Base-by-base conservation (phyloP, 2,888 invertebrate genomes). In the Masnerella sp. region DNA sequence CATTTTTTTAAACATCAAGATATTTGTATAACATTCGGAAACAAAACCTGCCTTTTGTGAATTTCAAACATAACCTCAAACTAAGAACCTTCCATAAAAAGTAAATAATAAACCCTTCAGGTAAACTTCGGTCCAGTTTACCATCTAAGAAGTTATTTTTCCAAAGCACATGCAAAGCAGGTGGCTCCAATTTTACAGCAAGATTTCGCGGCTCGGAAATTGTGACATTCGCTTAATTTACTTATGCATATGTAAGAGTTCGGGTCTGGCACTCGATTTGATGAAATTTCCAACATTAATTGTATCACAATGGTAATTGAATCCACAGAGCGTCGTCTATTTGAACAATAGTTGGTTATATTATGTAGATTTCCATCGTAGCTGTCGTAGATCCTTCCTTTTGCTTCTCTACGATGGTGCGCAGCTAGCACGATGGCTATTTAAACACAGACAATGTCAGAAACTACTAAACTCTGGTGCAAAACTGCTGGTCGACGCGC, bases 281-380 rank as follows among this genome's bases (percentile, higher is more conserved):
- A 87, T 86, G 87, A 87, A 87, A 87, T 86, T 87, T 84, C 87
- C 86, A 87, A 87, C 87, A 87, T 86, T 87, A 87, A 87, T 87
- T 87, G 87, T 87, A 87, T 86, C 87, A 86, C 87, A 87, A 87
- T 87, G 87, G 87, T 87, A 87, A 87, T 87, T 87, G 86, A 87
- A 87, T 87, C 86, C 87, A 84, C 83, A 82, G 82, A 85, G 86
- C 85, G 82, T 83, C 86, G 86, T 87, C 86, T 87, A 87, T 87
- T 87, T 87, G 87, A 87, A 87, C 86, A 87, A 87, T 87, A 87
- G 87, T 87, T 87, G 87, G 87, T 87, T 87, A 87, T 87, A 87
- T 87, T 87, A 88, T 88, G 86, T 85, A 87, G 85, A 87, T 88
- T 88, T 87, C 81, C 82, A 78, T 77, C 83, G 81, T 80, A 80